These are phyloP conservation scores for Melanchra persicariae DNA, from an alignment of 2,888 invertebrate genomes.

Conservation along the genomic window DNA sequence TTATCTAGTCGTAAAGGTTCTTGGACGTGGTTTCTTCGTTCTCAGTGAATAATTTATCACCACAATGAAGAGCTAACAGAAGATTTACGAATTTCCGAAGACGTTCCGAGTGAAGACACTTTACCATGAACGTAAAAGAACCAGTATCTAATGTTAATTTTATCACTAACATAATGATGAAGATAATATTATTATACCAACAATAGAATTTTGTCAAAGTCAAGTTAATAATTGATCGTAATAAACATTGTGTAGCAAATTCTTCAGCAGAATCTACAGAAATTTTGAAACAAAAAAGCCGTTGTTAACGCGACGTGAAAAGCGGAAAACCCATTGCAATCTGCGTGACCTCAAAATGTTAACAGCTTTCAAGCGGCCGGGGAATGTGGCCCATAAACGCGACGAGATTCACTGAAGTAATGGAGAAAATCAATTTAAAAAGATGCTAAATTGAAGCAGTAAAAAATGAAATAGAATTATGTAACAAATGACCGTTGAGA, in stretches of 20 bases:
- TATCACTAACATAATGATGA: slow-evolving; percentile 16
- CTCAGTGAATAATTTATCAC: slow-evolving; percentile 34
- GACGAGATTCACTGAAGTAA: slow-evolving; percentile 64
- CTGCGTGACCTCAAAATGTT: slow-evolving; percentile 69
- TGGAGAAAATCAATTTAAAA: slow-evolving; percentile 36
- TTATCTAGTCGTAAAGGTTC: slow-evolving; percentile 6
- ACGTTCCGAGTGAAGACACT: slow-evolving; percentile 12
- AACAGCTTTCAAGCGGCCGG: slow-evolving; percentile 51
- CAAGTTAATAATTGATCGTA: slow-evolving; percentile 30
- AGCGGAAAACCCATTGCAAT: slow-evolving; percentile 50
- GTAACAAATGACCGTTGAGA: slow-evolving; percentile 16
- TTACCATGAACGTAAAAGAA: slow-evolving; percentile 31
- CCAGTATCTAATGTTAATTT: slow-evolving; percentile 17
- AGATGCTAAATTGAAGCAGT: slow-evolving; percentile 1
- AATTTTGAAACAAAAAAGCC: slow-evolving; percentile 35
- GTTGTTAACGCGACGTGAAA: slow-evolving; percentile 16
- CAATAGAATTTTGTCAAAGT: slow-evolving; percentile 7
- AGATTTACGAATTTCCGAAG: slow-evolving; percentile 27
- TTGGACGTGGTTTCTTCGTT: slow-evolving; percentile 14
- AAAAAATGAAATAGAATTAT: slow-evolving; percentile 35
- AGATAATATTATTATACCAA: slow-evolving; percentile 1
- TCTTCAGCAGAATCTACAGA: not conserved
- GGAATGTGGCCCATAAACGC: slow-evolving; percentile 65
- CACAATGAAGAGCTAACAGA: slow-evolving; percentile 24
- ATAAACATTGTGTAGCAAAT: slow-evolving; percentile 11